Percentiles rank a stretch among this genome's conserved stretches.
Evolutionary conservation across 2,888 invertebrate species (phyloP).

Genomic region (Apotomis turbidana): DNA sequence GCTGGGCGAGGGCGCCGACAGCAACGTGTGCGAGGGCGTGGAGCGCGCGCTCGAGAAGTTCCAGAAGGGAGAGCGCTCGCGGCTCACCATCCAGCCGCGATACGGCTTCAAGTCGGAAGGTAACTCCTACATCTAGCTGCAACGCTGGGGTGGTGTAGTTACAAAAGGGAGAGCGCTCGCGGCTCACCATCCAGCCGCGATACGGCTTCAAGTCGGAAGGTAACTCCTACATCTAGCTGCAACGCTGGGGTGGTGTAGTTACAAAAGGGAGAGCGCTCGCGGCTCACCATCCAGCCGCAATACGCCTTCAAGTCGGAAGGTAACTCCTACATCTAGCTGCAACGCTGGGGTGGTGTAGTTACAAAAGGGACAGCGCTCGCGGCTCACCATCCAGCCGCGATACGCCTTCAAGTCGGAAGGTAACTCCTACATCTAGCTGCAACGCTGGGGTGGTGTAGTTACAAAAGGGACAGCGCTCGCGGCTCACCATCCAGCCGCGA

Average conservation of each 20-base stretch:
- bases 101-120: constrained; percentile 61
- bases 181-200: constrained; percentile 87
- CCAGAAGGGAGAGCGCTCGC: constrained; percentile 87
- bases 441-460: constrained; percentile 76
- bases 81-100: constrained; percentile 88
- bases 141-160: too few relatives aligned
- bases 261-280: constrained; percentile 90
- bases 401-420: constrained; percentile 65
- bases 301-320: constrained; percentile 61
- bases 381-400: constrained; percentile 87
- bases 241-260: constrained; percentile 89
- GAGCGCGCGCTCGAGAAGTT: constrained; percentile 93
- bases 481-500: not conserved
- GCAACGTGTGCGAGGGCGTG: constrained; percentile 90
- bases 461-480: constrained; percentile 87
- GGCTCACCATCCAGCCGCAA: constrained; percentile 88
- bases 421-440: too few relatives aligned
- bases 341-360: too few relatives aligned
- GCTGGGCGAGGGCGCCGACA: constrained; percentile 93
- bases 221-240: too few relatives aligned
- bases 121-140: too few relatives aligned
- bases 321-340: too few relatives aligned
- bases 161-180: too few relatives aligned
- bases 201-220: constrained; percentile 66
- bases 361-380: too few relatives aligned